Evolutionary conservation across 2,797 vertebrate genomes (phyloP).

Genomic region (Sphenopsis melanotis): DNA sequence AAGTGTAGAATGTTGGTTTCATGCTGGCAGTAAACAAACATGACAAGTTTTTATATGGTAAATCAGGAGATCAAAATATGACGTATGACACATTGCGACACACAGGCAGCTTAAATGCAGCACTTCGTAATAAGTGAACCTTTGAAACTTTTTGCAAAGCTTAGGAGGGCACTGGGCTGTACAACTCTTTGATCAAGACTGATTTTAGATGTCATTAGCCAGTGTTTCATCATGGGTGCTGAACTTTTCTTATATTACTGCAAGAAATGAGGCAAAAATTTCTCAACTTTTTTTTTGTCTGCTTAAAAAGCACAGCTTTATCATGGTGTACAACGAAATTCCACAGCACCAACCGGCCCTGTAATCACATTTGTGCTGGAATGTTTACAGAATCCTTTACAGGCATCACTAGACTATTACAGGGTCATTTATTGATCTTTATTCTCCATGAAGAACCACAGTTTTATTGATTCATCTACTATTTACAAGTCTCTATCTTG

Average conservation of each 20-base stretch:
- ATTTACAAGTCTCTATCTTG: conserved; percentile 15
- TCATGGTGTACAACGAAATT: neutral
- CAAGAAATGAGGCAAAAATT: neutral
- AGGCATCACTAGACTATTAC: conserved; percentile 17
- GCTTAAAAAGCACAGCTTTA: neutral
- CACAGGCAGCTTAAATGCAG: neutral
- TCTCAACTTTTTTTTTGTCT: neutral
- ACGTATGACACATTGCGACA: neutral
- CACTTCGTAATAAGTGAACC: neutral
- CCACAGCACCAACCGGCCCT: neutral
- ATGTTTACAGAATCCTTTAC: conserved; percentile 30
- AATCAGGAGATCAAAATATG: neutral
- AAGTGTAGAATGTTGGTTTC: neutral
- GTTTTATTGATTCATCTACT: conserved; percentile 11
- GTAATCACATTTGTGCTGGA: conserved; percentile 6
- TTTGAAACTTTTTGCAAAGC: neutral
- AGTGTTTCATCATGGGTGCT: neutral
- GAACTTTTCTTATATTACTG: neutral
- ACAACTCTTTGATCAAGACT: neutral
- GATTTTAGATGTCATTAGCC: neutral
- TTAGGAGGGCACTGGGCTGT: neutral
- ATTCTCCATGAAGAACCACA: neutral
- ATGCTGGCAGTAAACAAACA: neutral
- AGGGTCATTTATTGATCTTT: conserved; percentile 30
- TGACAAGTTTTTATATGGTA: neutral